Conservation (phyloP, 2,797 vertebrate species). For the Enteromius trimaculatus region DNA sequence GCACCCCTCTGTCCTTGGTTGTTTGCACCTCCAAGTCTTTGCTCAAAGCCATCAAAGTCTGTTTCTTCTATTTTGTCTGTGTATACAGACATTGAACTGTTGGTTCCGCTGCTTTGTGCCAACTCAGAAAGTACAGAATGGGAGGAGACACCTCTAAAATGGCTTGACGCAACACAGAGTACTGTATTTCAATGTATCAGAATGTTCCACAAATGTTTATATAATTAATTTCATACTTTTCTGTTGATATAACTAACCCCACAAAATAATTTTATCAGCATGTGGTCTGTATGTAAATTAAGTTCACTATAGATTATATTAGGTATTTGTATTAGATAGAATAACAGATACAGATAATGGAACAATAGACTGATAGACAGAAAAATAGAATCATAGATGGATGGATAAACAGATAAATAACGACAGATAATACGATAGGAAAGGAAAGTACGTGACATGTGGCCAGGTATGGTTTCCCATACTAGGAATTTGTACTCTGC, state of each 20-base stretch:
- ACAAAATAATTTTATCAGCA: neutral
- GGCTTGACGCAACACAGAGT: neutral
- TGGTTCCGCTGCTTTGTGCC: neutral
- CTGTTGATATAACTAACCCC: neutral
- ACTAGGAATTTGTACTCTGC: no score
- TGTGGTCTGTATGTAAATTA: neutral
- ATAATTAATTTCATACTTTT: neutral
- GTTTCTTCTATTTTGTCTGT: conserved; percentile 4
- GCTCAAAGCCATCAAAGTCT: conserved; percentile 38
- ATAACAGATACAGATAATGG: neutral
- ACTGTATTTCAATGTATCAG: neutral
- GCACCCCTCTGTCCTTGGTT: conserved; percentile 15
- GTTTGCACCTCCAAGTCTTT: conserved; percentile 27
- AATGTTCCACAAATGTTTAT: neutral
- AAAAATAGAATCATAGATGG: neutral
- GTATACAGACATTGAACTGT: conserved; percentile 24
- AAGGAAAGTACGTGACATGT: no score
- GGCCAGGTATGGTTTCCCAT: no score
- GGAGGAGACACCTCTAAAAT: neutral
- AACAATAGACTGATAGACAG: neutral
- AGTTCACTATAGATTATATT: neutral
- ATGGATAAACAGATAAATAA: neutral
- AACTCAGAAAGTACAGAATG: conserved; percentile 11
- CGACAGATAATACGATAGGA: no score
- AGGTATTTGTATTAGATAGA: neutral